Evolutionary conservation across 2,113 vertebrate genomes (phyloP).

Genomic region (Corvus cornix): DNA sequence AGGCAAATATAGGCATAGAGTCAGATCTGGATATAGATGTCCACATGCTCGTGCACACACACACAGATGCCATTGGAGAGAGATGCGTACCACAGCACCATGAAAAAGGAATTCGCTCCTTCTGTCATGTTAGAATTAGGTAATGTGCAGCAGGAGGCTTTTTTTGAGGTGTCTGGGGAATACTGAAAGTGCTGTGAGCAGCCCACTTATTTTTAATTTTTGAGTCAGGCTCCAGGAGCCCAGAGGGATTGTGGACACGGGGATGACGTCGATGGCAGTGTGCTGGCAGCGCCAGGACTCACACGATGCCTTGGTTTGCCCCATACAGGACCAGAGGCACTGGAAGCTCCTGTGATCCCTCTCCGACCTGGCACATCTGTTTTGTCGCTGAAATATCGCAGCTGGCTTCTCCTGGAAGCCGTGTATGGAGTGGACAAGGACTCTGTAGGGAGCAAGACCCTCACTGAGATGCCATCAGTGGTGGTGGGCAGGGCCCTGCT

Average conservation of each 20-base stretch:
- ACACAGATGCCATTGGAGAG: accelerated
- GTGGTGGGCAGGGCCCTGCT: background rate
- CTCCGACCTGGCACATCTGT: background rate
- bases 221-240: background rate
- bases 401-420: background rate
- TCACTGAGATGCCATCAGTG: accelerated
- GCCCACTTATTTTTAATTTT: background rate
- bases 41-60: accelerated
- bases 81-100: accelerated
- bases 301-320: accelerated
- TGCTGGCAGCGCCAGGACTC: background rate
- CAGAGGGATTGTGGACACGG: accelerated
- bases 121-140: background rate
- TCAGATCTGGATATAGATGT: background rate
- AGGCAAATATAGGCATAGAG: background rate
- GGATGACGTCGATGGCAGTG: accelerated
- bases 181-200: background rate
- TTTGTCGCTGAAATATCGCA: accelerated
- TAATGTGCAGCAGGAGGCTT: background rate
- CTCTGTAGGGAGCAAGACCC: accelerated
- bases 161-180: background rate
- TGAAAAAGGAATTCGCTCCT: background rate
- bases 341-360: background rate
- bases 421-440: accelerated
- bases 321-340: accelerated